phyloP scores from a whole-genome alignment of 2,888 invertebrate species.

The Nemurella pictetii region DNA sequence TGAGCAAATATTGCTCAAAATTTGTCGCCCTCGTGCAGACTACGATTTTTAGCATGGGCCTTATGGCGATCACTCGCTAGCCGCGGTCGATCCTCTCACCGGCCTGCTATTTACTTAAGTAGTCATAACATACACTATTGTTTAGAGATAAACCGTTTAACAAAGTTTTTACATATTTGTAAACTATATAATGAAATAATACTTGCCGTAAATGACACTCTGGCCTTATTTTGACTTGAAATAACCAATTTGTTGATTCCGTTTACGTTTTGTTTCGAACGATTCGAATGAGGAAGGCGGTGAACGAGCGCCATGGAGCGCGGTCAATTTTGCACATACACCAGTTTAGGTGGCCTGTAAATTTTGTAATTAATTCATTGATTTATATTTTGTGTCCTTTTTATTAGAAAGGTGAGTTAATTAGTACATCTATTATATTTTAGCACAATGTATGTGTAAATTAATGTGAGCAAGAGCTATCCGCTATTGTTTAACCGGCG shows the following conservation, averaged over 20 bases:
- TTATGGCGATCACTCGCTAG: not conserved
- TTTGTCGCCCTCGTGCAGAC: not conserved
- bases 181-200: not conserved
- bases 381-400: not conserved
- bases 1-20: not conserved
- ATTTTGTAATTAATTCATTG: not conserved
- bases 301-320: not conserved
- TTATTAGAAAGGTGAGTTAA: not conserved
- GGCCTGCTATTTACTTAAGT: not conserved
- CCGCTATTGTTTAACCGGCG: too few relatives aligned
- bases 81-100: not conserved
- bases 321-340: not conserved
- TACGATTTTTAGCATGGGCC: not conserved
- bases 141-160: not conserved
- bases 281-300: not conserved
- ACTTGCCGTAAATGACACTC: not conserved
- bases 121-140: not conserved
- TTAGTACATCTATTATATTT: not conserved
- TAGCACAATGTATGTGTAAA: not conserved
- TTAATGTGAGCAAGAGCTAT: too few relatives aligned
- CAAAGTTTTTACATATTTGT: too few relatives aligned
- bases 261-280: not conserved
- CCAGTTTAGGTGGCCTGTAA: not conserved
- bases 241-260: not conserved
- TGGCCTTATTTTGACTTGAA: not conserved